Percentiles rank a stretch among this genome's conserved stretches.
Evolutionary conservation across 2,797 vertebrate genomes (phyloP).

Genomic region (Microctenopoma lineatum): DNA sequence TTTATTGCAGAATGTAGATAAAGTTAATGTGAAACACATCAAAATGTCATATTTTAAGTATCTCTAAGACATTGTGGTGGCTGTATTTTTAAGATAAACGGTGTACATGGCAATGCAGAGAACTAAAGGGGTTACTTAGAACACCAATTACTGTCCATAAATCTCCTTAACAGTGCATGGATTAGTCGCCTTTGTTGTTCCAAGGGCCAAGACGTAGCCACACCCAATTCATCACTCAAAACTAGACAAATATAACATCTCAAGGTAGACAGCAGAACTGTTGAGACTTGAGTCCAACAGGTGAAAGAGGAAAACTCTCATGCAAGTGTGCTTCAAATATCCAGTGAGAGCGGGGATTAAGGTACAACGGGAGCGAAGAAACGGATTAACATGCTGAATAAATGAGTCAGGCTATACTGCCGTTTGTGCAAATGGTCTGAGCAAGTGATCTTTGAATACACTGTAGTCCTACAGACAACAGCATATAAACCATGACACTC

Average conservation of each 20-base stretch:
- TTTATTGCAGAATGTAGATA: neutral
- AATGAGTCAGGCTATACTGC: neutral
- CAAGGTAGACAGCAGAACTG: constrained; percentile 21
- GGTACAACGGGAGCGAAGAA: neutral
- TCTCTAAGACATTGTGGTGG: neutral
- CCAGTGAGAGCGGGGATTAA: neutral
- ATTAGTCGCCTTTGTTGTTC: constrained; percentile 45
- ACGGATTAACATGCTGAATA: neutral
- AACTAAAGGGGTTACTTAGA: constrained; percentile 11
- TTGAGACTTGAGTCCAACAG: constrained; percentile 48
- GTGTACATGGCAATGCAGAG: neutral
- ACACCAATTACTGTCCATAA: constrained; percentile 17
- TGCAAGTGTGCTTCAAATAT: constrained; percentile 9
- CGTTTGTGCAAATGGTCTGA: constrained; percentile 5
- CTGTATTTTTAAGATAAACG: neutral
- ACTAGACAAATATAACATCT: constrained; percentile 50
- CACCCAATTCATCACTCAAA: constrained; percentile 58
- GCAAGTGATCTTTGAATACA: neutral
- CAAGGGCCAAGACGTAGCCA: constrained; percentile 30
- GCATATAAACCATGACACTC: constrained; percentile 13
- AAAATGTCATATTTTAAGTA: neutral
- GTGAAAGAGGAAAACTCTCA: constrained; percentile 10
- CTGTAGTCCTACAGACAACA: neutral
- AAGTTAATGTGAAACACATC: neutral
- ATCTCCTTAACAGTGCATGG: constrained; percentile 9